Conservation (phyloP, 2,113 vertebrate genomes). For the Entomyzon cyanotis region DNA sequence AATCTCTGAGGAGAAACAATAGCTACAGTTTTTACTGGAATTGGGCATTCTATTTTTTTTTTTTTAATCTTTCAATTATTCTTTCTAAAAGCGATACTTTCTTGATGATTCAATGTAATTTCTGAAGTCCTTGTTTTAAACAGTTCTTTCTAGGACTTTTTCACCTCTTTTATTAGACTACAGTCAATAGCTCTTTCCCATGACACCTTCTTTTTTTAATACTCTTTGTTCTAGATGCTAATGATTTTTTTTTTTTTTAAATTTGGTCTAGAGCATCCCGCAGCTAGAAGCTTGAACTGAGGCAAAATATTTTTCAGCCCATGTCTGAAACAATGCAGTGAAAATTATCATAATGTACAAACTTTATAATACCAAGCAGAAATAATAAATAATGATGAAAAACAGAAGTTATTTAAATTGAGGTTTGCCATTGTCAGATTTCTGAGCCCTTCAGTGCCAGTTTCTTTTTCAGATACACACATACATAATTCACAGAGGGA, state of each 20-base stretch:
- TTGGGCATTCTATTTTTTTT: neutral
- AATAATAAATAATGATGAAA: neutral
- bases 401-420: neutral
- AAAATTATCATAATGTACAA: neutral
- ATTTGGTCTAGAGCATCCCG: neutral
- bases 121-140: neutral
- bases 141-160: neutral
- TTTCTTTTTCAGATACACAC: neutral
- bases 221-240: neutral
- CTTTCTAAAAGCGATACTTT: neutral
- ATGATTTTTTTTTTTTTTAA: neutral
- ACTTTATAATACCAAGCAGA: neutral
- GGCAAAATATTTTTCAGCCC: neutral
- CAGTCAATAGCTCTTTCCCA: neutral
- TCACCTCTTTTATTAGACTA: neutral
- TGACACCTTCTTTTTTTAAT: neutral
- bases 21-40: neutral
- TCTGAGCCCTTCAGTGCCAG: neutral
- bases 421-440: neutral
- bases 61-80: neutral
- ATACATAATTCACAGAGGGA: neutral
- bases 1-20: neutral
- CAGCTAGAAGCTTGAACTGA: neutral
- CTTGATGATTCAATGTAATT: neutral
- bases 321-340: neutral